Percentiles rank a stretch among this genome's conserved stretches.
These are phyloP conservation scores for Falco peregrinus DNA, from an alignment of 2,797 vertebrate species.

Conservation along the genomic window DNA sequence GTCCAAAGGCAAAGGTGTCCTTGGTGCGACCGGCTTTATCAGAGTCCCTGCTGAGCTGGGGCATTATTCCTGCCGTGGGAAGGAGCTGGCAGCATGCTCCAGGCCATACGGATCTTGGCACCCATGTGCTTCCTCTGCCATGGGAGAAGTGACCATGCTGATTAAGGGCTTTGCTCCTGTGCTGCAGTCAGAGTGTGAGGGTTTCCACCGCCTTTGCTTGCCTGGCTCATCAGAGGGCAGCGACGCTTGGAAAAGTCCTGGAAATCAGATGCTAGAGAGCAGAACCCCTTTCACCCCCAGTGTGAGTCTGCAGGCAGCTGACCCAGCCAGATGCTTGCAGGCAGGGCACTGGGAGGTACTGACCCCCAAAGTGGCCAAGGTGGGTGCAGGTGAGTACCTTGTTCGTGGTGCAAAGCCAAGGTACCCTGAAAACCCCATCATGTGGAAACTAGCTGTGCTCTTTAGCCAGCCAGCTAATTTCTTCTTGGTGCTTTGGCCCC, in stretches of 20 bases:
- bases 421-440: not conserved
- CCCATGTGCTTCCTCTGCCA: not conserved
- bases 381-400: not conserved
- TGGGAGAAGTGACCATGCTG: fast-evolving
- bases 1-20: not conserved
- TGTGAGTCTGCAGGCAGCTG: not conserved
- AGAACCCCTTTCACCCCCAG: not conserved
- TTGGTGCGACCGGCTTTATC: not conserved
- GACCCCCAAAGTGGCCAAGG: not conserved
- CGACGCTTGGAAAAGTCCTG: not conserved
- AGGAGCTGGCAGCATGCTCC: not conserved
- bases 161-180: not conserved
- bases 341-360: not conserved
- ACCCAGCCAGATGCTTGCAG: not conserved
- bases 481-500: not conserved
- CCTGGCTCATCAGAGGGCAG: not conserved
- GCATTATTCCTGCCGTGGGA: fast-evolving
- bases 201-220: not conserved
- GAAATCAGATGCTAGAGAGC: not conserved
- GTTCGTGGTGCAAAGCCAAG: not conserved
- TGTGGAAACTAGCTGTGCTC: not conserved
- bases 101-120: not conserved
- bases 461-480: not conserved
- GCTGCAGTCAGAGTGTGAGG: fast-evolving
- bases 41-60: not conserved